Percentiles rank a stretch among this genome's conserved stretches.
Evolutionary conservation across 1,140 invertebrate genomes (phyloP).

Genomic region (Luehdorfia chinensis): DNA sequence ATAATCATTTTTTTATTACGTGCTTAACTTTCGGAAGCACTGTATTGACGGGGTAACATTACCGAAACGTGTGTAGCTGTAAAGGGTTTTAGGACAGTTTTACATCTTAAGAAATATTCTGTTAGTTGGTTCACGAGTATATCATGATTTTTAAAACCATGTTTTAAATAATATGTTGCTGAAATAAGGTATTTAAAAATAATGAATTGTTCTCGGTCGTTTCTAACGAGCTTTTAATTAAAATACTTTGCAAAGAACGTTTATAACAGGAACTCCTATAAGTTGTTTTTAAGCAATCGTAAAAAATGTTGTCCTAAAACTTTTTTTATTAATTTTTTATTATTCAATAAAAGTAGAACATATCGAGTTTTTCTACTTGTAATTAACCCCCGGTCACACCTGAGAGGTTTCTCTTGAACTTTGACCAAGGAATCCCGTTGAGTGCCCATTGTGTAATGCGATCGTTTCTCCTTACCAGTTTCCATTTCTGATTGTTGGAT

Average conservation of each 20-base stretch:
- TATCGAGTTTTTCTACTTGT: constrained; percentile 42
- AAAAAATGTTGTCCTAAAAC: background rate
- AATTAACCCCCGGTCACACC: constrained; percentile 56
- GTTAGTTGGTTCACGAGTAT: no score
- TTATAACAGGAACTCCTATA: constrained; percentile 3
- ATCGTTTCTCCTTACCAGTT: constrained; percentile 42
- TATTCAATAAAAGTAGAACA: constrained; percentile 23
- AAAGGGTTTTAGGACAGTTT: no score
- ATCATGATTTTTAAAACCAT: no score
- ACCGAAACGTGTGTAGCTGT: no score
- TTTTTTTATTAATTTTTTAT: constrained; percentile 12
- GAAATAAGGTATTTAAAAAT: no score
- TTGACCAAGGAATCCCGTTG: constrained; percentile 56
- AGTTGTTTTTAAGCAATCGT: background rate
- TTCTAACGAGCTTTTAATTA: constrained; percentile 8
- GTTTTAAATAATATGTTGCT: no score
- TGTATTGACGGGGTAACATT: no score
- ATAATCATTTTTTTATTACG: no score
- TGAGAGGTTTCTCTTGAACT: constrained; percentile 62
- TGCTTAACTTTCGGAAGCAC: no score
- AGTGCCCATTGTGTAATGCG: constrained; percentile 57
- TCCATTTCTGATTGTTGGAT: constrained; percentile 18
- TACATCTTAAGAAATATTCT: no score
- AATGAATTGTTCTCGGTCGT: no score
- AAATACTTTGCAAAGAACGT: constrained; percentile 4